A percentile compares a stretch with the other conserved stretches of the same genome.
Conservation (phyloP, 2,888 invertebrate species). For the Xestia rhomboidea region DNA sequence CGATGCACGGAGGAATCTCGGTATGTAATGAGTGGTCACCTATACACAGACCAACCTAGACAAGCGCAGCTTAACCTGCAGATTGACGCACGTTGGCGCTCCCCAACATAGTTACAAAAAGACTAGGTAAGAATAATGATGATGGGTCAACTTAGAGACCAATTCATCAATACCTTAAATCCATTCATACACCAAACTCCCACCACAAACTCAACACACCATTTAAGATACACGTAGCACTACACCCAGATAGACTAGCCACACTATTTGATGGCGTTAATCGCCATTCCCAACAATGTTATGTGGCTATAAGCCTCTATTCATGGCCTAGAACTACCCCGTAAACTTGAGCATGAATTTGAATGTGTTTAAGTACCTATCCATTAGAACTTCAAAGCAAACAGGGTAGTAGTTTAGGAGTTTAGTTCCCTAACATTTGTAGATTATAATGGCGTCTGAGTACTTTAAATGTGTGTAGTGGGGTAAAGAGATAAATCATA, state of each 20-base stretch:
- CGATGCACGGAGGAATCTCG: no score
- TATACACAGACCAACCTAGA: no score
- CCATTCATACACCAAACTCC: not conserved
- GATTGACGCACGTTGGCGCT: no score
- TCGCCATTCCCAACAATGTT: constrained; percentile 24
- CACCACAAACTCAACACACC: not conserved
- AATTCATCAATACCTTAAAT: not conserved
- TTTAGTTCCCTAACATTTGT: constrained; percentile 22
- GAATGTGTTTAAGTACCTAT: constrained; percentile 31
- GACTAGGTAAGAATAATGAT: no score
- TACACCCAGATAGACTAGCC: not conserved
- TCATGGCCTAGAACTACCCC: constrained; percentile 20
- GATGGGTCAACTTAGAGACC: no score
- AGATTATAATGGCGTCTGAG: constrained; percentile 14
- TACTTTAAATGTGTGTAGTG: not conserved
- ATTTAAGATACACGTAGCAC: constrained; percentile 14
- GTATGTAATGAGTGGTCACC: no score
- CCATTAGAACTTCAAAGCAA: constrained; percentile 32
- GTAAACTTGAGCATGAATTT: constrained; percentile 45
- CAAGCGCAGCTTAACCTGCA: no score
- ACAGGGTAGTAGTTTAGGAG: constrained; percentile 22
- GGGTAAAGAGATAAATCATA: constrained; percentile 27
- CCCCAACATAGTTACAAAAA: no score
- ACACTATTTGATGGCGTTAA: constrained; percentile 43
- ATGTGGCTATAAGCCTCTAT: constrained; percentile 25